Evolutionary conservation across 2,113 vertebrate species (phyloP).

Genomic region (Neogobius melanostomus): DNA sequence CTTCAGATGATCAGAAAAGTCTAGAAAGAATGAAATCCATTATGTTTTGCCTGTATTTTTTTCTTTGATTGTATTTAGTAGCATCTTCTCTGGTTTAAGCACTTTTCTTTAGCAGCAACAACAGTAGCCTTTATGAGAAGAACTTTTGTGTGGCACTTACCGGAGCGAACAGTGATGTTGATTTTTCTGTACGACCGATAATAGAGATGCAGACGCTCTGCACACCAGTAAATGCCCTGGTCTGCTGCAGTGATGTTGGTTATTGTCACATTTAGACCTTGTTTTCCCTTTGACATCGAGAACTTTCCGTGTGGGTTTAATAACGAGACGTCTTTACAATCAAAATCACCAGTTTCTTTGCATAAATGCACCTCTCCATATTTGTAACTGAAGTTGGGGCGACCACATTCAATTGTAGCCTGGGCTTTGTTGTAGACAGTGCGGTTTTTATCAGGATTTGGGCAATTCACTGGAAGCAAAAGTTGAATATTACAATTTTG

Average conservation of each 20-base stretch:
- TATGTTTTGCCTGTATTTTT: too few species aligned
- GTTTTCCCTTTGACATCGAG: background rate
- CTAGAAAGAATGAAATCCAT: background rate
- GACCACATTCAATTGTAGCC: conserved; percentile 22
- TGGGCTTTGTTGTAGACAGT: fast-evolving
- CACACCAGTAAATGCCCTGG: background rate
- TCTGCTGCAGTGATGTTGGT: background rate
- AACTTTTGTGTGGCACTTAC: background rate
- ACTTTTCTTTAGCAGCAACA: too few species aligned
- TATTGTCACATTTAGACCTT: background rate
- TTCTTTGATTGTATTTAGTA: too few species aligned
- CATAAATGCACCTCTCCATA: background rate
- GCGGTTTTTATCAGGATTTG: fast-evolving
- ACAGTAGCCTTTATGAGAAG: background rate
- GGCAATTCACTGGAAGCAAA: background rate
- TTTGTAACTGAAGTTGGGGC: fast-evolving
- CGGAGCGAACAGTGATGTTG: background rate
- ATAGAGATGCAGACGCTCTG: background rate
- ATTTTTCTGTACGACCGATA: background rate
- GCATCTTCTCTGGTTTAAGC: too few species aligned
- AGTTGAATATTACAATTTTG: background rate
- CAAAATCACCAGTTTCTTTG: background rate
- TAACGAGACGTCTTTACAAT: background rate
- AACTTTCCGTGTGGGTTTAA: background rate
- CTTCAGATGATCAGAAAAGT: fast-evolving